Conservation (phyloP, 2,797 vertebrate genomes). For the Philypnodon macrostomus region DNA sequence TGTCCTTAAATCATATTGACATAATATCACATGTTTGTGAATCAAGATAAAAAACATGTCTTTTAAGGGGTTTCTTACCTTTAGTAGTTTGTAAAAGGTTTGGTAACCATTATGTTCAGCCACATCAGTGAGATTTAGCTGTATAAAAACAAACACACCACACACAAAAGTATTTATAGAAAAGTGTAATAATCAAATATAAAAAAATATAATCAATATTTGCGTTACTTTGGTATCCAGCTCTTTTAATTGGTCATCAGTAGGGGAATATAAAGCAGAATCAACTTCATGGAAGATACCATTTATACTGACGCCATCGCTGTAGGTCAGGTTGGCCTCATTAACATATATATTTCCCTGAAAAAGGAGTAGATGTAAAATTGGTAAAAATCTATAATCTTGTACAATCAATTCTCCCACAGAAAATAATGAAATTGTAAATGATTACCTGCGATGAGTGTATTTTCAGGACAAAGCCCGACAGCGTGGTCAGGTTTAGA, state of each 20-base stretch:
- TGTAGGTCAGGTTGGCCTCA: constrained; percentile 77
- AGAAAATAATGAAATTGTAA: background rate
- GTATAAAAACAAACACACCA: constrained; percentile 1
- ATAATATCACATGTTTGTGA: background rate
- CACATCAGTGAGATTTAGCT: constrained; percentile 82
- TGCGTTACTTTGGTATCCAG: constrained; percentile 9
- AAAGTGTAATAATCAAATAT: background rate
- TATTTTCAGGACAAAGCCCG: constrained; percentile 78
- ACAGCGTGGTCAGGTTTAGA: constrained; percentile 81
- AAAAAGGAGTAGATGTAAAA: too few species aligned
- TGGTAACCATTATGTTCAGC: constrained; percentile 78
- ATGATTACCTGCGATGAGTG: constrained; percentile 76
- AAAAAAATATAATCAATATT: background rate
- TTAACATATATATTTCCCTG: constrained; percentile 83
- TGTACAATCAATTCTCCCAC: too few species aligned
- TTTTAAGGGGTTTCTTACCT: constrained; percentile 70
- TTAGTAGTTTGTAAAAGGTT: constrained; percentile 82
- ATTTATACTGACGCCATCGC: constrained; percentile 78
- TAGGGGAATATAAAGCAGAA: constrained; percentile 75
- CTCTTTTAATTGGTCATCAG: constrained; percentile 25
- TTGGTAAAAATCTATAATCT: too few species aligned
- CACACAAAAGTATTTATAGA: background rate
- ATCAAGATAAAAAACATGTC: background rate
- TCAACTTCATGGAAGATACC: constrained; percentile 88
- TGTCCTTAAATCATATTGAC: constrained; percentile 73